Percentiles rank a stretch among this genome's conserved stretches.
Conservation (phyloP, 64 coral and sea anemone species). For the Montipora capricornis region DNA sequence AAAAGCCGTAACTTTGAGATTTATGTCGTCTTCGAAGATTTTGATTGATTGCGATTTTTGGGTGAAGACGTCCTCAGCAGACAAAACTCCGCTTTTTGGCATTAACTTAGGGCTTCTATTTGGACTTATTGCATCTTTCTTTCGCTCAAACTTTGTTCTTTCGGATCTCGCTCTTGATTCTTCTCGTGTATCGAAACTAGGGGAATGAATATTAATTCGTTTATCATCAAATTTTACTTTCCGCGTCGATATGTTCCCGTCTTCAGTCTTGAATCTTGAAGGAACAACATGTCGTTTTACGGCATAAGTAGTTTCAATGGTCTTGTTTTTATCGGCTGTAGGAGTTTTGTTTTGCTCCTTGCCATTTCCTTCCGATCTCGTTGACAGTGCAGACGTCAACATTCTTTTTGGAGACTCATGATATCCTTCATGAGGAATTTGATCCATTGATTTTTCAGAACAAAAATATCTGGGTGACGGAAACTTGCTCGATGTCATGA, state of each 20-base stretch:
- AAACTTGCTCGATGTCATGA: no score
- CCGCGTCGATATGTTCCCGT: neutral
- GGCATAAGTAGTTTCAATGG: neutral
- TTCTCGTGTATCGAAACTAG: no score
- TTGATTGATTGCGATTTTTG: neutral
- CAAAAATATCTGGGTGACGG: no score
- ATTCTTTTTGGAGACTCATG: no score
- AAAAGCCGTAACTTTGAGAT: conserved; percentile 2
- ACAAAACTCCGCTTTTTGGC: neutral
- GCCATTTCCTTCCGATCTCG: no score
- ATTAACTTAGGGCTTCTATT: neutral
- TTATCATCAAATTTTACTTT: neutral
- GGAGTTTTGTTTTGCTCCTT: neutral
- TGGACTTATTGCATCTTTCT: neutral
- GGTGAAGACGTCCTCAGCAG: neutral
- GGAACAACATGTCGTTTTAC: neutral
- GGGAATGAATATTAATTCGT: neutral
- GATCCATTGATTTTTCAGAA: no score
- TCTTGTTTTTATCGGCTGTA: neutral
- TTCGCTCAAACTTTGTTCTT: neutral
- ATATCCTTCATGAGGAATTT: no score
- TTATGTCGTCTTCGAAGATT: neutral
- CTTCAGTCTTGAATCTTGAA: neutral
- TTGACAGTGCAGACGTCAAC: no score
- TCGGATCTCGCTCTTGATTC: neutral